A percentile compares a stretch with the other conserved stretches of the same genome.
Conservation (phyloP, 2,888 invertebrate species). For the Pemphredon lugubris region DNA sequence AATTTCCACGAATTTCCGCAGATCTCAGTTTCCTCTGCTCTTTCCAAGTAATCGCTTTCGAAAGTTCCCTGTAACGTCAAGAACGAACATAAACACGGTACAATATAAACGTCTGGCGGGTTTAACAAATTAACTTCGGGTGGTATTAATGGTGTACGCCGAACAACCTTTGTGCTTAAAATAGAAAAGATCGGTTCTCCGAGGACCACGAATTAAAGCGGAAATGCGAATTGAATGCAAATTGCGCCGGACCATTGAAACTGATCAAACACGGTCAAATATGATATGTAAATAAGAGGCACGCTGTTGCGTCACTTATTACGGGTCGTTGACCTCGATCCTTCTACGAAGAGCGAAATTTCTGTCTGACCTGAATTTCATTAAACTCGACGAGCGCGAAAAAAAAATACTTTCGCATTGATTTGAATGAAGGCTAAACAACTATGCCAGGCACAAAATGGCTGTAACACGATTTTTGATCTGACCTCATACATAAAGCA, state of each 20-base stretch:
- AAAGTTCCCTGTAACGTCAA: too few relatives aligned
- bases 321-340: slow-evolving; percentile 42
- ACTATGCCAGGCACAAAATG: slow-evolving; percentile 14
- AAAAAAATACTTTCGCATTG: not conserved
- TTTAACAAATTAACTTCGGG: too few relatives aligned
- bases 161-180: too few relatives aligned
- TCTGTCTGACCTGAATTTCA: slow-evolving; percentile 39
- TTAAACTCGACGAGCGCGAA: not conserved
- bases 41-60: too few relatives aligned
- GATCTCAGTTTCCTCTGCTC: too few relatives aligned
- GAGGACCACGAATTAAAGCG: not conserved
- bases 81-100: too few relatives aligned
- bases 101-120: too few relatives aligned
- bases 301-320: slow-evolving; percentile 26
- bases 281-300: slow-evolving; percentile 24
- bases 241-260: too few relatives aligned
- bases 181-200: too few relatives aligned
- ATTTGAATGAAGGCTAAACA: slow-evolving; percentile 5
- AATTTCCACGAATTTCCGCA: slow-evolving; percentile 5
- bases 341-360: slow-evolving; percentile 18
- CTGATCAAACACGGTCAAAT: not conserved
- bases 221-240: not conserved
- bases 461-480: slow-evolving; percentile 6
- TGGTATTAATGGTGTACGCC: too few relatives aligned
- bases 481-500: slow-evolving; percentile 23